phyloP scores from a whole-genome alignment of 2,888 invertebrate genomes.

The Chaetogeoica ovagalla region DNA sequence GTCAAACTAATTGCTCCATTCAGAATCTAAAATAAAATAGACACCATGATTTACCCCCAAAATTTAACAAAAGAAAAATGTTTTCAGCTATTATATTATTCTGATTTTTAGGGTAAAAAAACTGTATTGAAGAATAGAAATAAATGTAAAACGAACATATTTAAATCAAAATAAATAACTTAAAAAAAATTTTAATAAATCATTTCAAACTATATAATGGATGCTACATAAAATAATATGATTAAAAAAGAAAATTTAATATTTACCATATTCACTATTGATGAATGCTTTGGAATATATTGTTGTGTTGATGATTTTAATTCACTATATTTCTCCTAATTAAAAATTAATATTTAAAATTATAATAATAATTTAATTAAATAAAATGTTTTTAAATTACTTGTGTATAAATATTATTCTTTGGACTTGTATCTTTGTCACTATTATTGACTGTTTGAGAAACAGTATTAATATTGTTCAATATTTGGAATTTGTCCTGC shows the following conservation, averaged over 20 bases:
- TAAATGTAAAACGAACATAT: too few relatives aligned
- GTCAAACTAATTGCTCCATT: too few relatives aligned
- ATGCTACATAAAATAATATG: not conserved
- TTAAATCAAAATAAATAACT: too few relatives aligned
- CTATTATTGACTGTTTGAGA: not conserved
- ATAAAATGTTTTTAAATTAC: slow-evolving; percentile 1
- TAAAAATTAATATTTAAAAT: not conserved
- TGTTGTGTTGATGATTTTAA: slow-evolving; percentile 1
- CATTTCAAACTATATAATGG: not conserved
- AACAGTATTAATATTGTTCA: not conserved
- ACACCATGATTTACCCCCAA: too few relatives aligned
- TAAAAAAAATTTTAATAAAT: too few relatives aligned
- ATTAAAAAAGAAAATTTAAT: not conserved
- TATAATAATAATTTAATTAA: not conserved
- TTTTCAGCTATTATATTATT: too few relatives aligned
- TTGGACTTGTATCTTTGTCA: not conserved
- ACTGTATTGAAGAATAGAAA: too few relatives aligned
- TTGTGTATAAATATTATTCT: not conserved
- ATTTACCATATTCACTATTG: slow-evolving; percentile 29
- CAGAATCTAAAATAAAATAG: too few relatives aligned
- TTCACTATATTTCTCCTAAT: slow-evolving; percentile 17
- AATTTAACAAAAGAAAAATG: too few relatives aligned
- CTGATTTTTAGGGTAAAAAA: too few relatives aligned
- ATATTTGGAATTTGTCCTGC: slow-evolving; percentile 8
- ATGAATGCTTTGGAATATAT: not conserved